phyloP scores from a whole-genome alignment of 2,797 vertebrate genomes.

The Micrastur ruficollis region DNA sequence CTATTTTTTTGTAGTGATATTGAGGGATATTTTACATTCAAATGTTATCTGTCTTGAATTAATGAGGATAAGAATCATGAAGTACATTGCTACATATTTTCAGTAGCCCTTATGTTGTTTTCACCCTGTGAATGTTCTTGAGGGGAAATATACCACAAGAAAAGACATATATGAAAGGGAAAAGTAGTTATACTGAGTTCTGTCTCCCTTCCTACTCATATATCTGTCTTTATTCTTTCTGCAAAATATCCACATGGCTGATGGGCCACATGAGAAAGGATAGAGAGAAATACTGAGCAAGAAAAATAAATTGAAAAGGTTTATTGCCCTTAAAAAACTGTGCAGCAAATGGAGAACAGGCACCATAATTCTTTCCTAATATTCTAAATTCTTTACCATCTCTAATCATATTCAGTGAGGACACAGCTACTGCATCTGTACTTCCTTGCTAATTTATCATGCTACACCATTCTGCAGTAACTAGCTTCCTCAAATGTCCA shows the following conservation, averaged over 20 bases:
- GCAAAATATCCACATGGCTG: neutral
- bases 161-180: slow-evolving; percentile 2
- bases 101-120: slow-evolving; percentile 39
- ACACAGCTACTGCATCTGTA: neutral
- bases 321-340: neutral
- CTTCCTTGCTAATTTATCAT: neutral
- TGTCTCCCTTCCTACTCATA: neutral
- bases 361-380: neutral
- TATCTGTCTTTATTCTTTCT: neutral
- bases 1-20: neutral
- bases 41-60: slow-evolving; percentile 20
- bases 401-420: neutral
- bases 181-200: neutral
- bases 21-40: slow-evolving; percentile 3
- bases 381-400: neutral
- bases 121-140: slow-evolving; percentile 27
- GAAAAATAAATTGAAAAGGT: neutral
- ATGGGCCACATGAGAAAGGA: neutral
- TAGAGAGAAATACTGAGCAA: neutral
- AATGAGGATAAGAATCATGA: slow-evolving; percentile 12
- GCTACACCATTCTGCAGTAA: neutral
- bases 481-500: neutral
- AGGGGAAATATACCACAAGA: slow-evolving; percentile 3
- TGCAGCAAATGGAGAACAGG: neutral
- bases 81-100: slow-evolving; percentile 19